Percentiles rank a stretch among this genome's conserved stretches.
Conservation (phyloP, 2,797 vertebrate species). For the Lemur catta region DNA sequence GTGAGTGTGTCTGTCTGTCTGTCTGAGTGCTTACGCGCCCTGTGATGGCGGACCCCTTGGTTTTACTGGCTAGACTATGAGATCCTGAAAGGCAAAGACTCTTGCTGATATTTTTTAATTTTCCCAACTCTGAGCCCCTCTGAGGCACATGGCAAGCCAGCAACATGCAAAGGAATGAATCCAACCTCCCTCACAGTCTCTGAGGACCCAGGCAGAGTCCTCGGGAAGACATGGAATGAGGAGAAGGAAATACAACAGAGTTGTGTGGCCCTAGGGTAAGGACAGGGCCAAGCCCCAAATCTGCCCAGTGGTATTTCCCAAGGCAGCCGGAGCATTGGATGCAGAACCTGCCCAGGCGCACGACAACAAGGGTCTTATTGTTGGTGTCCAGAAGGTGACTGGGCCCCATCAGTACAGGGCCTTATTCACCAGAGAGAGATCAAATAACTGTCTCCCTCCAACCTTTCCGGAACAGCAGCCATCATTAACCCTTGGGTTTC, state of each 20-base stretch:
- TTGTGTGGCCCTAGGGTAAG: slow-evolving; percentile 37
- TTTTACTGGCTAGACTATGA: not conserved
- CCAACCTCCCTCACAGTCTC: not conserved
- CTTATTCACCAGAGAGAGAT: slow-evolving; percentile 62
- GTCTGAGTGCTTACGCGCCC: not conserved
- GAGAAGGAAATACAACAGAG: not conserved
- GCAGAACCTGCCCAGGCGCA: slow-evolving; percentile 4
- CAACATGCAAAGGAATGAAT: not conserved
- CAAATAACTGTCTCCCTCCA: slow-evolving; percentile 54
- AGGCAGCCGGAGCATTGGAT: slow-evolving; percentile 51
- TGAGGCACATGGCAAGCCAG: not conserved
- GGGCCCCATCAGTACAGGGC: slow-evolving; percentile 74
- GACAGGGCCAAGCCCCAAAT: slow-evolving; percentile 25
- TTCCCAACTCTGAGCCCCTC: not conserved
- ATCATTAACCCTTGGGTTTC: slow-evolving; percentile 72
- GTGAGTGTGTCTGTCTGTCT: not conserved
- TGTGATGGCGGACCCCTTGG: not conserved
- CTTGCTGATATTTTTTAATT: not conserved
- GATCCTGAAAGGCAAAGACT: not conserved
- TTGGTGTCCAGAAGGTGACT: slow-evolving; percentile 76
- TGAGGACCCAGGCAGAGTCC: not conserved
- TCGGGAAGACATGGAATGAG: not conserved
- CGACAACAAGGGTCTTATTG: slow-evolving; percentile 75
- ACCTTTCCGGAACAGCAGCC: slow-evolving; percentile 29
- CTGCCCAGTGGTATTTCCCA: slow-evolving; percentile 53